Evolutionary conservation across 2,797 vertebrate genomes (phyloP), one percentile per base, ranked within the genome.

Genomic region (Rhabdophis nuchalis): DNA sequence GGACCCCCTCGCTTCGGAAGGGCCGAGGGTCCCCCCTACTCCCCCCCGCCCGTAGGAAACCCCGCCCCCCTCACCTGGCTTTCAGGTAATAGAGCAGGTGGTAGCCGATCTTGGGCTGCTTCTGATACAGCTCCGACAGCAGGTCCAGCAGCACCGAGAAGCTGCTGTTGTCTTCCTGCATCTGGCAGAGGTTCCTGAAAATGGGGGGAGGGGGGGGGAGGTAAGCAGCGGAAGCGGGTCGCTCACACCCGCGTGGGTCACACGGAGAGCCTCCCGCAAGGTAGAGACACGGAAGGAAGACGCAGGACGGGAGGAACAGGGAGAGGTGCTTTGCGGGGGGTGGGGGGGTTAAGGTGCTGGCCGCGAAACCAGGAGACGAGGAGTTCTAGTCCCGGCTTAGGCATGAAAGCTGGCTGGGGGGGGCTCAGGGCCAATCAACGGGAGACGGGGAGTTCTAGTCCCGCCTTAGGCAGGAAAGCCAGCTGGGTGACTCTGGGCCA

Each of bases 161-260:
- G 2, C 99, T 98, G 0, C 98, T 98, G 95, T 99, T 99, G 86
- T 99, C 99, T 89, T 99, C 99, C 96, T 99, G 99, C 99, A 99
- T 99, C 96, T 99, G 99, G 96, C 98, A 99, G 60, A 99, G 97
- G 97, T 99, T 99, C 97, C 99, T 99, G 0, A 10, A 12, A 36
- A 72, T 41, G n/a, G 3, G 29, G 3, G 10, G 10, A 10, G 3
- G 5, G 18, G 54, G 16, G 10, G 4, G 18, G 58, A 61, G 11
- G 16, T 16, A 68, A 68, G n/a, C 64, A 14, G 13, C 4, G 1
- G 60, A 12, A 0, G 64, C 4, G 13, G 8, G 3, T 16, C 25
- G 1, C 36, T 16, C 25, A 5, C 72, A 12, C 20, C 2, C 4
- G 20, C 72, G 3, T 0, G 18, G 1, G 68, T 10, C n/a, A 0